These are phyloP conservation scores for Chunga burmeisteri DNA, from an alignment of 2,113 vertebrate species.

Conservation along the genomic window DNA sequence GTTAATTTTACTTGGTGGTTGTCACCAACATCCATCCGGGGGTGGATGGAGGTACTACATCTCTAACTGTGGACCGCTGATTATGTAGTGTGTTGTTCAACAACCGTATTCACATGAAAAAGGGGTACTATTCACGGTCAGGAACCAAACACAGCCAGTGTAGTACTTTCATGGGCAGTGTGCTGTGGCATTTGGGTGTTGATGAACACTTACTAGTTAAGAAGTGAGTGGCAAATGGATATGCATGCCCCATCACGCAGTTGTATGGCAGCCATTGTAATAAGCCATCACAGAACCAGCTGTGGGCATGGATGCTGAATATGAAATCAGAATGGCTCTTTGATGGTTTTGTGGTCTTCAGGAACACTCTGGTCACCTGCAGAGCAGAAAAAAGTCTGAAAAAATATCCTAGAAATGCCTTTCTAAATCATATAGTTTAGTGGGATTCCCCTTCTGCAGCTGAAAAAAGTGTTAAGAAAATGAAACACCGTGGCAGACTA, in stretches of 20 bases:
- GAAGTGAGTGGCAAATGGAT: background rate
- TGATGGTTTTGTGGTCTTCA: background rate
- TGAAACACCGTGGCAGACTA: background rate
- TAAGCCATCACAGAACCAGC: background rate
- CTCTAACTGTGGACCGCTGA: background rate
- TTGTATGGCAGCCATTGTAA: background rate
- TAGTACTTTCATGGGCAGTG: background rate
- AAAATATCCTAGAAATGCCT: background rate
- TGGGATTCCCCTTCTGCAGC: background rate
- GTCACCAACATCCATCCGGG: background rate
- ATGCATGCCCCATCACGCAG: background rate
- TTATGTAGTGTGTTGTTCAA: background rate
- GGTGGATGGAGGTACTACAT: background rate
- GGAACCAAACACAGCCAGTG: background rate
- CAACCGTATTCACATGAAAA: background rate
- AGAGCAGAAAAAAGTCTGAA: background rate
- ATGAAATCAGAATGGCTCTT: background rate
- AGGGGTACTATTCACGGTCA: background rate
- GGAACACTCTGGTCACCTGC: background rate
- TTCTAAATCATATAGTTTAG: background rate
- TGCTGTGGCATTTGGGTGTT: background rate
- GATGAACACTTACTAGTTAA: background rate
- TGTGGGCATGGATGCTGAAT: background rate
- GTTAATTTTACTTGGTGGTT: background rate
- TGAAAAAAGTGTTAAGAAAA: background rate